Conservation (phyloP, 64 coral and sea anemone species). For the Anthopleura sola region DNA sequence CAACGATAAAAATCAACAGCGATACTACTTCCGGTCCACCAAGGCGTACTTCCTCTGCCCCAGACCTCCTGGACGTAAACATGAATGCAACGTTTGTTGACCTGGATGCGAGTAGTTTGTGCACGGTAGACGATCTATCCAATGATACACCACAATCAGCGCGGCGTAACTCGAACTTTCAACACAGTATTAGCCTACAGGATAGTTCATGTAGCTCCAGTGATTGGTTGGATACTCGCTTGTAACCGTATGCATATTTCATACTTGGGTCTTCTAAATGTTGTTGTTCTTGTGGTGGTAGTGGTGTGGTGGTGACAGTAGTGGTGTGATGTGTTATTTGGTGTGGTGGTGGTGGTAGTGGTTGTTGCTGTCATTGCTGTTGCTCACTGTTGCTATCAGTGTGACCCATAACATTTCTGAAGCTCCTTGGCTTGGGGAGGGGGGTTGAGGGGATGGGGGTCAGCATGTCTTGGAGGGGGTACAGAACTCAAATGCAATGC, state of each 20-base stretch:
- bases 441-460: too few species aligned
- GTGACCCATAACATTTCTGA: too few species aligned
- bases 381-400: too few species aligned
- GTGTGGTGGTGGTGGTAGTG: too few species aligned
- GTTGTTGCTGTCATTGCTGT: too few species aligned
- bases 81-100: slow-evolving; percentile 12
- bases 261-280: too few species aligned
- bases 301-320: too few species aligned
- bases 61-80: slow-evolving; percentile 38
- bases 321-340: too few species aligned
- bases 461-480: too few species aligned
- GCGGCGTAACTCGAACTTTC: neutral
- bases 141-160: slow-evolving; percentile 5
- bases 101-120: slow-evolving; percentile 68
- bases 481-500: too few species aligned
- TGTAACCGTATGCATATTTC: neutral
- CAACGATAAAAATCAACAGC: slow-evolving; percentile 19
- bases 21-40: neutral
- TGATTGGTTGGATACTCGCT: neutral
- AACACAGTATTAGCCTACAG: neutral
- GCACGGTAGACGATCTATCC: slow-evolving; percentile 75
- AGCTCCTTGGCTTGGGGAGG: too few species aligned
- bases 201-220: neutral
- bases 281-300: too few species aligned
- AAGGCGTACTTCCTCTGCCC: slow-evolving; percentile 46